Conservation (phyloP, 2,888 invertebrate species). For the Julus scandinavius region DNA sequence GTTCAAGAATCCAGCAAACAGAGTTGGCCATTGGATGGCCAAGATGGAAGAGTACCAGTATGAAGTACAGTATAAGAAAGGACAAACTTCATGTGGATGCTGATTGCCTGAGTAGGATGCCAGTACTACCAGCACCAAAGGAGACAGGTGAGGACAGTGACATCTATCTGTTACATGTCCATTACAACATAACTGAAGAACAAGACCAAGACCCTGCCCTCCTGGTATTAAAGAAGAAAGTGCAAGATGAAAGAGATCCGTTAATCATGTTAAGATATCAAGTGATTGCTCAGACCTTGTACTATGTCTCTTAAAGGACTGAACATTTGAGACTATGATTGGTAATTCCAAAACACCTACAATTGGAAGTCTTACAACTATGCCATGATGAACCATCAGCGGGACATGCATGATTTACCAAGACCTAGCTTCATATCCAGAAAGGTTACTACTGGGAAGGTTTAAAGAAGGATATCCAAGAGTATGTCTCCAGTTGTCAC, state of each 20-base stretch:
- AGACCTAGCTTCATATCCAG: not conserved
- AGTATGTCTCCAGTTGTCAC: not conserved
- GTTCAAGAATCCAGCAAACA: slow-evolving; percentile 56
- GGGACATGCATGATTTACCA: not conserved
- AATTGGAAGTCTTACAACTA: not conserved
- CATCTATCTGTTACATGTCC: not conserved
- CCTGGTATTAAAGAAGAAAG: not conserved
- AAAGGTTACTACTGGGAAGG: not conserved
- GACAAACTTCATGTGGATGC: slow-evolving; percentile 48
- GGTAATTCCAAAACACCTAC: slow-evolving; percentile 9
- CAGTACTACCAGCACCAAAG: not conserved
- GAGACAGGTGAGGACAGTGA: slow-evolving; percentile 15
- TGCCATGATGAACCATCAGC: not conserved
- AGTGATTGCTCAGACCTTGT: not conserved
- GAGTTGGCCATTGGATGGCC: slow-evolving; percentile 60
- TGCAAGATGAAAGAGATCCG: not conserved
- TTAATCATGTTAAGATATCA: not conserved
- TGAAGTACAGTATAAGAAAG: slow-evolving; percentile 58
- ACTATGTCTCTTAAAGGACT: not conserved
- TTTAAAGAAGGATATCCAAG: not conserved
- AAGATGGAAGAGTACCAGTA: slow-evolving; percentile 59
- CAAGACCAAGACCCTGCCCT: not conserved
- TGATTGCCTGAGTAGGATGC: not conserved
- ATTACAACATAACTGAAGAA: not conserved
- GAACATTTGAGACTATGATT: not conserved